Percentiles rank a stretch among this genome's conserved stretches.
phyloP scores from a whole-genome alignment of 53 echinoderm and acorn worm species.

The Holothuria scabra region DNA sequence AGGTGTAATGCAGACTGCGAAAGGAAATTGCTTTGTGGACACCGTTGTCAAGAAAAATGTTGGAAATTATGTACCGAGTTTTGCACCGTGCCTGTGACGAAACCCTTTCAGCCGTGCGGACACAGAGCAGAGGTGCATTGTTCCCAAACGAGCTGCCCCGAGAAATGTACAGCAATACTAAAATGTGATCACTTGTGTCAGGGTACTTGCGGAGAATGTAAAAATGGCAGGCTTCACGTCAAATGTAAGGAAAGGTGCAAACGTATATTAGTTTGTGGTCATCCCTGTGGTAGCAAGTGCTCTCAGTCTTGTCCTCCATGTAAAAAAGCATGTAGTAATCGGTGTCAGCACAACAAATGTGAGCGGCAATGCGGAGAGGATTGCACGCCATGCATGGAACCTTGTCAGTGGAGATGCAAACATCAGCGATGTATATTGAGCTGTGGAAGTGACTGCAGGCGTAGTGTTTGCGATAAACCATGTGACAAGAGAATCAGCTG shows the following conservation, averaged over 20 bases:
- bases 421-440: conserved; percentile 58
- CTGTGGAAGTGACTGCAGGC: conserved; percentile 60
- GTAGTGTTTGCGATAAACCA: conserved; percentile 72
- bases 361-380: conserved; percentile 53
- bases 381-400: conserved; percentile 35
- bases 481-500: conserved; percentile 68
- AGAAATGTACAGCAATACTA: conserved; percentile 47
- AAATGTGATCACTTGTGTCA: conserved; percentile 73
- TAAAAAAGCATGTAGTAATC: conserved; percentile 44
- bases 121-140: conserved; percentile 68
- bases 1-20: conserved; percentile 56
- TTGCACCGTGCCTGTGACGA: conserved; percentile 62
- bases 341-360: conserved; percentile 60
- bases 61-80: conserved; percentile 55
- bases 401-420: conserved; percentile 62
- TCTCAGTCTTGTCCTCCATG: conserved; percentile 67
- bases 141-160: conserved; percentile 60
- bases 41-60: conserved; percentile 72
- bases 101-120: conserved; percentile 62
- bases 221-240: conserved; percentile 48
- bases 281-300: conserved; percentile 64
- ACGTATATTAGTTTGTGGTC: conserved; percentile 74
- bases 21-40: conserved; percentile 65
- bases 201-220: conserved; percentile 70
- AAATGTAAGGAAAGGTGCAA: conserved; percentile 62